Evolutionary conservation across 2,113 vertebrate genomes (phyloP).

Genomic region (Ictalurus punctatus): DNA sequence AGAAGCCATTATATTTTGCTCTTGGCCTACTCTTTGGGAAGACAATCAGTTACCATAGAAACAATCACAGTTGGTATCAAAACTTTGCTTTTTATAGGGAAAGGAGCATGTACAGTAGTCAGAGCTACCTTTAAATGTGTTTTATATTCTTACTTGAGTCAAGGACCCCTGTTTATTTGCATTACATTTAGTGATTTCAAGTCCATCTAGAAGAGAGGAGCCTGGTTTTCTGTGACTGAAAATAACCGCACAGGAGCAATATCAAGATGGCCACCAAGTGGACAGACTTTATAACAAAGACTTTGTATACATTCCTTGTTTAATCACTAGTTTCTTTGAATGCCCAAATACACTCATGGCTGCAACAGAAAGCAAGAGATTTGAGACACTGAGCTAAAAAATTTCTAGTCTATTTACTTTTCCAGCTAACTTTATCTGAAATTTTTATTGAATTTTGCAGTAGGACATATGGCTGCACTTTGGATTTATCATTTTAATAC

Average conservation of each 20-base stretch:
- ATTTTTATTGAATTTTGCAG: not conserved
- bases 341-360: not conserved
- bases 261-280: not conserved
- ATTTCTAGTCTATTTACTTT: not conserved
- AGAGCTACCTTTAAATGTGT: not conserved
- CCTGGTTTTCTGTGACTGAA: too few relatives aligned
- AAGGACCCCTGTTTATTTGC: not conserved
- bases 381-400: not conserved
- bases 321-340: not conserved
- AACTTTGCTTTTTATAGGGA: too few relatives aligned
- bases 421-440: not conserved
- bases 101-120: too few relatives aligned
- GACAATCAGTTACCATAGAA: too few relatives aligned
- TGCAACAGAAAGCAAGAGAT: not conserved
- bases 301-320: not conserved
- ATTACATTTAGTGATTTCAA: not conserved
- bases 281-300: not conserved
- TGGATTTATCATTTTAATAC: not conserved
- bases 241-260: not conserved
- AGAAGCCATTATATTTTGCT: too few relatives aligned
- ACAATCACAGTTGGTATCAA: too few relatives aligned
- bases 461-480: not conserved
- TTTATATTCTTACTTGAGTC: not conserved
- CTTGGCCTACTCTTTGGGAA: too few relatives aligned
- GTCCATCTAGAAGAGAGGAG: not conserved